These are phyloP conservation scores for Drosophila bunnanda DNA, from an alignment of 2,888 invertebrate species.

Conservation along the genomic window DNA sequence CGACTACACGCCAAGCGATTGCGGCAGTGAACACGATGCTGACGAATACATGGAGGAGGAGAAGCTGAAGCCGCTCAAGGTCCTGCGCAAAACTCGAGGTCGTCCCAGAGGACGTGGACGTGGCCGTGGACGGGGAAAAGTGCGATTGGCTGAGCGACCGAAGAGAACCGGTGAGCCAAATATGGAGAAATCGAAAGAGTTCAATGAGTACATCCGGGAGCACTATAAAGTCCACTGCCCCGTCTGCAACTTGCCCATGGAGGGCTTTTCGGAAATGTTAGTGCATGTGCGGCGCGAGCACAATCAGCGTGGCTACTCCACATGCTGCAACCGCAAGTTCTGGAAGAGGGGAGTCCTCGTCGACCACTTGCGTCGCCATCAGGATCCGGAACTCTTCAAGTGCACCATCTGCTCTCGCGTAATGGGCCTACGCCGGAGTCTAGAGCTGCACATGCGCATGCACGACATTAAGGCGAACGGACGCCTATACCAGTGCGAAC, in stretches of 20 bases:
- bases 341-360: slow-evolving; percentile 78
- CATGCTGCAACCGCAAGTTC: slow-evolving; percentile 82
- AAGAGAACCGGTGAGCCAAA: slow-evolving; percentile 37
- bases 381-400: slow-evolving; percentile 82
- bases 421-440: slow-evolving; percentile 72
- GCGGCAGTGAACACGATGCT: slow-evolving; percentile 26
- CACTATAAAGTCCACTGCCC: slow-evolving; percentile 81
- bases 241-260: slow-evolving; percentile 70
- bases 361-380: slow-evolving; percentile 82
- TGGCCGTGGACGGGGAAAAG: slow-evolving; percentile 16
- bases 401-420: slow-evolving; percentile 77
- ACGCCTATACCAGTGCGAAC: slow-evolving; percentile 76
- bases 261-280: slow-evolving; percentile 71
- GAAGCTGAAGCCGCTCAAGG: neutral
- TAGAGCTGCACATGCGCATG: slow-evolving; percentile 76
- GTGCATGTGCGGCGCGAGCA: slow-evolving; percentile 74
- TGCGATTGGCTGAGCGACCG: neutral
- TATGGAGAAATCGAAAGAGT: slow-evolving; percentile 63
- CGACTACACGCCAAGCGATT: slow-evolving; percentile 31
- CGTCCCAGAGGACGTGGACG: slow-evolving; percentile 27
- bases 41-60: neutral
- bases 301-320: slow-evolving; percentile 77
- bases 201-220: slow-evolving; percentile 75
- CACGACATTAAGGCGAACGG: slow-evolving; percentile 75
- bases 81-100: slow-evolving; percentile 15